Evolutionary conservation across 2,113 vertebrate species (phyloP).

Genomic region (Plecturocebus donacophilus): DNA sequence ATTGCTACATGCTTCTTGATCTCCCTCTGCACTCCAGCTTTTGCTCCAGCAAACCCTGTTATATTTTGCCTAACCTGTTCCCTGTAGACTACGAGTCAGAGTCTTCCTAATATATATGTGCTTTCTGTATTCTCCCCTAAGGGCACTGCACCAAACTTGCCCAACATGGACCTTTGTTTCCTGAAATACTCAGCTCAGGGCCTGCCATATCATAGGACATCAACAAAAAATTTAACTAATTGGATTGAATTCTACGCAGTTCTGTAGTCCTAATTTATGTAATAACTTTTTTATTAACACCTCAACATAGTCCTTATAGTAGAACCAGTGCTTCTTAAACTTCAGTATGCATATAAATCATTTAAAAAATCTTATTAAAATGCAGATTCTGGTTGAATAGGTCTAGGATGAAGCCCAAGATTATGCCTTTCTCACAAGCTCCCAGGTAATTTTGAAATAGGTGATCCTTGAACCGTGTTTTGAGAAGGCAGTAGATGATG

Average conservation of each 20-base stretch:
- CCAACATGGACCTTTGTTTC: not conserved
- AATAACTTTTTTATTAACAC: not conserved
- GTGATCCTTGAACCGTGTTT: not conserved
- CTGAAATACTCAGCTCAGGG: not conserved
- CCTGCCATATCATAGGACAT: not conserved
- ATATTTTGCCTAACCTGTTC: not conserved
- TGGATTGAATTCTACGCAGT: not conserved
- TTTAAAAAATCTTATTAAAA: constrained; percentile 30
- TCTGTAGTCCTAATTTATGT: not conserved
- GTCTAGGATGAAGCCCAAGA: not conserved
- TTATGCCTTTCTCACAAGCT: not conserved
- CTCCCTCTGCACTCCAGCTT: not conserved
- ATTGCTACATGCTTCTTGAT: not conserved
- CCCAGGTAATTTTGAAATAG: not conserved
- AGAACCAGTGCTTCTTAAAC: not conserved
- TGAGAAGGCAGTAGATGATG: not conserved
- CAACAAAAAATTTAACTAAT: not conserved
- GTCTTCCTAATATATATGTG: not conserved
- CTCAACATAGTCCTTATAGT: not conserved
- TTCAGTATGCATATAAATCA: constrained; percentile 15
- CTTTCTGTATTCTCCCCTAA: not conserved
- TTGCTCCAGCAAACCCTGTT: not conserved
- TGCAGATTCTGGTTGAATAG: constrained; percentile 35
- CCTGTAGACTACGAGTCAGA: not conserved
- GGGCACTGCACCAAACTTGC: too few relatives aligned